Base-by-base conservation (phyloP, 2,797 vertebrate genomes). In the Hybognathus amarus region DNA sequence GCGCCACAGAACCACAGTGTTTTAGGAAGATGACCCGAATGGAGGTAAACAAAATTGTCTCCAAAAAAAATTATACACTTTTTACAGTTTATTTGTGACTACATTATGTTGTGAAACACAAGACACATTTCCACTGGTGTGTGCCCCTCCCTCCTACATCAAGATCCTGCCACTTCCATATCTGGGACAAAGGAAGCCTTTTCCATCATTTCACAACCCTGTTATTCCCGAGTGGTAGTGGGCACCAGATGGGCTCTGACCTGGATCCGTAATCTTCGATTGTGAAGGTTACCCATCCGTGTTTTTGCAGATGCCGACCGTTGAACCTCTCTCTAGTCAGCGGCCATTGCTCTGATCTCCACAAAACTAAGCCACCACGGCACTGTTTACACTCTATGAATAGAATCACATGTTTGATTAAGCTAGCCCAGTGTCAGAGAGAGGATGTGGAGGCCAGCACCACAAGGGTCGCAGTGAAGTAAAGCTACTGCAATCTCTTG, bases 321-420 rank as follows among this genome's bases (percentile, higher is more conserved):
- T 90, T 91, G 91, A 87, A 64, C 54, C 13, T 77, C 66, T 80
- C 11, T 77, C 66, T 80, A 24, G 79, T 83, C 89, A 68, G 85
- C 17, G 67, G 64, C 50, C 47, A 63, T n/a, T 70, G 50, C 76
- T 50, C 76, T 79, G 70, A 87, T 86, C 85, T 75, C 86, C 82
- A 73, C 52, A 86, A 87, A 70, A 83, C 88, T 88, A 90, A 91
- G 90, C 93, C 92, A 91, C 90, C 86, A 88, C 85, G 76, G 87
- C 86, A 89, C 90, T 94, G 92, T 94, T 93, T 94, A 91, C 90
- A 87, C 92, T 94, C 92, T 94, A 92, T 94, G 92, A 94, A 94
- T 92, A 94, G 93, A 92, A 92, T 91, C 85, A 88, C 92, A 91
- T 92, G 92, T 93, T 93, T 87, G 88, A 91, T 92, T 89, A 90